Evolutionary conservation across 2,888 invertebrate genomes (phyloP), one percentile per base, ranked within the genome.

Genomic region (Drosophila ustulata): DNA sequence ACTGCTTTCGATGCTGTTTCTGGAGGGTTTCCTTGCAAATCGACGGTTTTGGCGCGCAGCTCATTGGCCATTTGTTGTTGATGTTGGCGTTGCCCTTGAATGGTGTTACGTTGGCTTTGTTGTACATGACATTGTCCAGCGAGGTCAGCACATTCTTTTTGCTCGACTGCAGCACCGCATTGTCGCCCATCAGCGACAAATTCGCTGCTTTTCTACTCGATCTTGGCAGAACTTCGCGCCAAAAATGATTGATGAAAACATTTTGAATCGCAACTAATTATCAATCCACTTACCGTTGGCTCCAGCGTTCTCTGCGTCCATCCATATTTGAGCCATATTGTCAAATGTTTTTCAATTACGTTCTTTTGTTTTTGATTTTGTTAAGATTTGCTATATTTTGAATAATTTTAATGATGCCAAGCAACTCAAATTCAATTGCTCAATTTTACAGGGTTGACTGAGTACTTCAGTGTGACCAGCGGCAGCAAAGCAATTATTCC

Each of bases 11-110:
- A 30, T 69, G 69, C 18, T 65, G 70, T 26, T 59, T 74, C 13
- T 62, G 79, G 30, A 76, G 28, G 6, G 75, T 78, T 30, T 76
- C 75, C 41, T 65, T 74, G 65, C 78, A 74, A 1, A 78, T 65
- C 11, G 75, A 65, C 6, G 69, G 18, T 59, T 78, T 78, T 51
- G 76, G 65, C 51, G 62, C 66, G 64, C 59, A 73, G 28, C 59
- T 78, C 1, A 30, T 6, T 6, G 78, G 64, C 53, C 52, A 59
- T 25, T 59, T 51, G 34, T 34, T 37, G n/a, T 37, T 37, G 37
- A n/a, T 37, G 4, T 30, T 30, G 30, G 6, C 6, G 30, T 7
- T 30, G 30, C 9, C 30, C n/a, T 43, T 49, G 8, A 57, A 43
- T 6, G 64, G 64, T n/a, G 64, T 64, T 2, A 51, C 7, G 11